phyloP scores from a whole-genome alignment of 30 jellyfish, hydroid and myxozoan genomes.

The Mastigias papua region DNA sequence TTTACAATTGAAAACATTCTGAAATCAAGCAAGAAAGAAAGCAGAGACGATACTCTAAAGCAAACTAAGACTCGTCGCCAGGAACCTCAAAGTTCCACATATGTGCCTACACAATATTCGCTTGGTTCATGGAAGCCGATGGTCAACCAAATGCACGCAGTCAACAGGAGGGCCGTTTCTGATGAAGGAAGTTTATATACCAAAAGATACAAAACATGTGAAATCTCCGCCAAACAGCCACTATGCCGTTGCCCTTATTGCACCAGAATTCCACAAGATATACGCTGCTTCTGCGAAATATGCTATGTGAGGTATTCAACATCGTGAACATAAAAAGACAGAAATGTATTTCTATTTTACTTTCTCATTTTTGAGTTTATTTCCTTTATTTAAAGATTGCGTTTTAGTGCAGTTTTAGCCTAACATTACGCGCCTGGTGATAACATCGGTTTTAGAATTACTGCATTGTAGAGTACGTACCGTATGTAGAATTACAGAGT shows the following conservation, averaged over 20 bases:
- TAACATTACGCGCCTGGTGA: no score
- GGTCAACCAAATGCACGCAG: not conserved
- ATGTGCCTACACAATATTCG: not conserved
- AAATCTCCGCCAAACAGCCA: not conserved
- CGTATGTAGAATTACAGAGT: not conserved
- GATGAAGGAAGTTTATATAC: not conserved
- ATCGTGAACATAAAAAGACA: not conserved
- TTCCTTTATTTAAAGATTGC: no score
- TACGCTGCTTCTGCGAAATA: not conserved
- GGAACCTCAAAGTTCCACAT: not conserved
- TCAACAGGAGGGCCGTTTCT: not conserved
- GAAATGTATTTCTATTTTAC: not conserved
- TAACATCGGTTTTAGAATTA: no score
- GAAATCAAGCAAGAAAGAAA: slow-evolving; percentile 4
- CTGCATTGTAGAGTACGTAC: no score
- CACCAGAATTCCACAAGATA: not conserved
- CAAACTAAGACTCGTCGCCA: not conserved
- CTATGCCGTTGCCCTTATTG: not conserved
- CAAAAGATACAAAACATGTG: not conserved
- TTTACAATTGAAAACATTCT: slow-evolving; percentile 29
- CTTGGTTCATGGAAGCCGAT: not conserved
- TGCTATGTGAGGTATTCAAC: not conserved
- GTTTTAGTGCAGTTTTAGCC: no score
- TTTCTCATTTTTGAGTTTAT: not conserved
- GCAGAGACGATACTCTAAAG: not conserved